phyloP scores from a whole-genome alignment of 2,888 invertebrate genomes.

The Galeopsomyia nigrocyanea region DNA sequence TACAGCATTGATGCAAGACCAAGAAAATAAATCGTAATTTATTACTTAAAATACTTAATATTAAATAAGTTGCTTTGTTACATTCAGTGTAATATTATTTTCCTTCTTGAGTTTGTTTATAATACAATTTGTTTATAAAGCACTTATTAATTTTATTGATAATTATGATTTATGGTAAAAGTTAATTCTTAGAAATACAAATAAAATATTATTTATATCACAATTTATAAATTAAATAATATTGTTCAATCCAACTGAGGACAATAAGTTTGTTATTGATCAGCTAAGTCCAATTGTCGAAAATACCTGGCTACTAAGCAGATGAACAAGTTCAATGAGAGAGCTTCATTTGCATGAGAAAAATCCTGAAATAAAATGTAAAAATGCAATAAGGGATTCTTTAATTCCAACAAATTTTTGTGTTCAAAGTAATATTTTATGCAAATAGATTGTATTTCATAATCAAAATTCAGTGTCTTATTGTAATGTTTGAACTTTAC shows the following conservation, averaged over 20 bases:
- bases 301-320: constrained; percentile 82
- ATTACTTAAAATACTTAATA: constrained; percentile 43
- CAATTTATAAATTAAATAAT: constrained; percentile 46
- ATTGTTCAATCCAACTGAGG: constrained; percentile 37
- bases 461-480: background rate
- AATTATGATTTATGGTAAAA: constrained; percentile 34
- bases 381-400: constrained; percentile 18
- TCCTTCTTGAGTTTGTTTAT: constrained; percentile 41
- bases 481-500: constrained; percentile 53
- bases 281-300: constrained; percentile 81
- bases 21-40: constrained; percentile 72
- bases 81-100: constrained; percentile 43
- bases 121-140: constrained; percentile 36
- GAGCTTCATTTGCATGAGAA: constrained; percentile 60
- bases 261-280: constrained; percentile 61
- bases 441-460: background rate
- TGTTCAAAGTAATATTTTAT: background rate
- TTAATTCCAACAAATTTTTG: background rate
- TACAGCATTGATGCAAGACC: constrained; percentile 78
- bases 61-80: constrained; percentile 45
- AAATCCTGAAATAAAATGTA: constrained; percentile 50
- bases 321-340: constrained; percentile 80
- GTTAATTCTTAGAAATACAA: constrained; percentile 34
- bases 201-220: constrained; percentile 46
- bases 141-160: constrained; percentile 30